A percentile compares a stretch with the other conserved stretches of the same genome.
Evolutionary conservation across 2,113 vertebrate species (phyloP).

Genomic region (Crotophaga sulcirostris): DNA sequence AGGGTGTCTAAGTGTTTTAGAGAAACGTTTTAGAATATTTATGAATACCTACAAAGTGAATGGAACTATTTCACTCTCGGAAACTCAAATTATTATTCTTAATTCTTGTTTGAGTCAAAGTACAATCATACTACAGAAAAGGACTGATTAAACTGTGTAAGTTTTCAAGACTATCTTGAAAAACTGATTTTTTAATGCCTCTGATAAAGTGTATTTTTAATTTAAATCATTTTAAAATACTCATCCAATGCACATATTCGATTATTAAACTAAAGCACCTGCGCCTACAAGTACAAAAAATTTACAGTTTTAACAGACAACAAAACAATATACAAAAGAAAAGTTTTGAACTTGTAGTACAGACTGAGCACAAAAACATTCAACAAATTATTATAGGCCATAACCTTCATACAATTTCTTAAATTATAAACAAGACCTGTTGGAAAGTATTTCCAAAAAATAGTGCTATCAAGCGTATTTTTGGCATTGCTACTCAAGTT

Average conservation of each 20-base stretch:
- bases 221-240: not conserved
- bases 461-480: not conserved
- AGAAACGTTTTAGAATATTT: not conserved
- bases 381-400: not conserved
- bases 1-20: not conserved
- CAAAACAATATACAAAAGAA: not conserved
- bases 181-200: not conserved
- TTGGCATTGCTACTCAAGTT: not conserved
- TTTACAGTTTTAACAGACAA: not conserved
- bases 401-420: not conserved
- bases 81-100: not conserved
- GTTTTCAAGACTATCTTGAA: not conserved
- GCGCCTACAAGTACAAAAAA: not conserved
- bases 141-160: not conserved
- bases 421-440: not conserved
- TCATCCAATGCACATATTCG: fast-evolving
- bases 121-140: not conserved
- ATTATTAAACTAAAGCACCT: not conserved
- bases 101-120: not conserved
- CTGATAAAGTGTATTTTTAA: not conserved
- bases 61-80: not conserved
- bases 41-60: not conserved
- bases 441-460: not conserved
- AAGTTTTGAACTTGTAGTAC: not conserved
- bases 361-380: not conserved